Base-by-base conservation (phyloP, 2,113 vertebrate genomes). In the Ifrita kowaldi region DNA sequence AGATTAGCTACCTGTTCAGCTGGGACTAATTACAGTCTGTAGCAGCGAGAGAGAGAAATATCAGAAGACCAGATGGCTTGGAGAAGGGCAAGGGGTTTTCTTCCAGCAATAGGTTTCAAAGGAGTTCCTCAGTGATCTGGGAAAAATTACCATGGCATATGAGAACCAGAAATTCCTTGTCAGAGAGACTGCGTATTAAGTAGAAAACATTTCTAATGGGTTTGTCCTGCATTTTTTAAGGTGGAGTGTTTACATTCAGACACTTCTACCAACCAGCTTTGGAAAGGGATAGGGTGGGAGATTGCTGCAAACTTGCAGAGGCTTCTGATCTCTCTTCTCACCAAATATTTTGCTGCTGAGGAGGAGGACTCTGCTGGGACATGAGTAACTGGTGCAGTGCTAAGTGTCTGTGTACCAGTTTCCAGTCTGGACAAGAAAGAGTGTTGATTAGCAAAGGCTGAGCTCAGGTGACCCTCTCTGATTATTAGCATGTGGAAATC, bases 21-120 rank as follows among this genome's bases (percentile, higher is more conserved):
- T 92, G 84, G 86, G 94, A 84, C 84, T 92, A 91, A 96, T 96
- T 96, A 91, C 76, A 81, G 68, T 18, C 89, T 84, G 49, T 24
- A 89, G 68, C 77, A 91, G 39, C 9, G 21, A 82, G 56, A 95
- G 55, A 84, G n/a, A n/a, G 30, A 60, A 93, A 91, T 80, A 95
- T 71, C 84, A 91, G 91, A 65, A 90, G 73, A 86, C 52, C 93
- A 89, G 68, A 78, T 74, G 86, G 42, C 37, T 91, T 0, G 1
- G 47, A 89, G 47, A 59, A 74, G 24, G 47, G 30, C 13, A 63
- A 42, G 30, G 60, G 30, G 22, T 92, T 92, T 93, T 89, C 27
- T 84, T 89, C 41, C 27, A 62, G 39, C 69, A 95, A 75, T 35
- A 87, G 52, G 69, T 95, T 94, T 85, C 7, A 11, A 68, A 95